Evolutionary conservation across 2,797 vertebrate genomes (phyloP), one percentile per base, ranked within the genome.

Genomic region (Eurystomus glaucurus): DNA sequence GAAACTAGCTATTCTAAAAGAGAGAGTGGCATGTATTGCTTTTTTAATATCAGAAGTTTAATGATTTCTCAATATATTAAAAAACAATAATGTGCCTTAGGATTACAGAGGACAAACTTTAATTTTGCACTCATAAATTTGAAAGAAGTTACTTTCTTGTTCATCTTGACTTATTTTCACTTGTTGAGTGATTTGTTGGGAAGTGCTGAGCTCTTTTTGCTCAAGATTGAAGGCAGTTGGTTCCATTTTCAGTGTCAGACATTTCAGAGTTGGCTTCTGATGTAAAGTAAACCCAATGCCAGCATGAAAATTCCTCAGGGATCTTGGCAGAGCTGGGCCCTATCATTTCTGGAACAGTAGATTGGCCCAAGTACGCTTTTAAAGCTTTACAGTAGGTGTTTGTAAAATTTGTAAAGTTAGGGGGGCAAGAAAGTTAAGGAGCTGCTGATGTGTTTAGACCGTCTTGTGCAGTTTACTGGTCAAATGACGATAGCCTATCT

Each of bases 231-330:
- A 92, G 68, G 88, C 60, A 80, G 41, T 91, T 75, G 48, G 66
- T 96, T 92, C 70, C 70, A 94, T 95, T 97, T 96, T 80, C 83
- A 37, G 55, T 71, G 85, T 95, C 90, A 94, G 93, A 92, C 86
- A 18, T 92, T 83, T 92, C 64, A 85, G 64, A 85, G 37, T 82
- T 97, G 96, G 90, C 92, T 95, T 92, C 68, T 92, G 48, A 58
- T 87, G 60, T 61, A 80, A 96, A 94, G 51, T 57, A 87, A 94
- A 86, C 11, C 48, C 75, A 85, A 26, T 0, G 14, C 80, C 75
- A 82, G 68, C 8, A 1, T 37, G 66, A 60, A 96, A 92, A 95
- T 96, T 96, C 86, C 90, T 94, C 1, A 0, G 95, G 80, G 94
- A 96, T 94, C 92, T 95, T 96, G 93, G 92, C 90, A 89, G 90